phyloP scores from a whole-genome alignment of 37 sponge, comb jelly and placozoan species.

The Axinella damicornis region DNA sequence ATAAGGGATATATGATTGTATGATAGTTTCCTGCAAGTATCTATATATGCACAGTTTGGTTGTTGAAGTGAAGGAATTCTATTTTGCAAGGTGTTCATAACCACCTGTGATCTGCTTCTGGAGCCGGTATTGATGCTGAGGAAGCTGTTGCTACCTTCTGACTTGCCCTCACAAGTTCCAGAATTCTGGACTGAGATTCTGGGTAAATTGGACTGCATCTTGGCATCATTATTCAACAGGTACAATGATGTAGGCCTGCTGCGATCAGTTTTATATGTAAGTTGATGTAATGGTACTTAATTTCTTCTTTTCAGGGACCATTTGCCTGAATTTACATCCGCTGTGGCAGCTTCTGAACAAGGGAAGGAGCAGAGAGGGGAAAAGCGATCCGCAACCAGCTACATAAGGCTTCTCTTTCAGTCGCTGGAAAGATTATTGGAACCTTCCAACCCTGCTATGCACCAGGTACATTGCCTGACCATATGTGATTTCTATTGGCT shows the following conservation, averaged over 20 bases:
- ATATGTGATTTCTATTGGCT: too few species aligned
- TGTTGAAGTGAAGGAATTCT: too few species aligned
- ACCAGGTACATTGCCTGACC: not conserved
- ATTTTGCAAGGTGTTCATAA: conserved; percentile 26
- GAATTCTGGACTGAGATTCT: not conserved
- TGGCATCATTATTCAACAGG: conserved; percentile 23
- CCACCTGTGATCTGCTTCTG: conserved; percentile 44
- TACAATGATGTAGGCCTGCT: not conserved
- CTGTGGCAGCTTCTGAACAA: not conserved
- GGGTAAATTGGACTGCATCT: not conserved
- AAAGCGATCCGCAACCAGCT: conserved; percentile 27
- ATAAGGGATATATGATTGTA: too few species aligned
- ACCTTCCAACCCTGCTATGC: too few species aligned
- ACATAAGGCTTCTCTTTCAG: conserved; percentile 19
- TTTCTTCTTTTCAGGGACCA: conserved; percentile 33
- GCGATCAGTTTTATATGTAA: not conserved
- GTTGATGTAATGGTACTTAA: not conserved
- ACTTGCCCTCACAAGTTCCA: too few species aligned
- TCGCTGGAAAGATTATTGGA: not conserved
- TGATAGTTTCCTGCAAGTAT: too few species aligned
- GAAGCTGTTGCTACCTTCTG: not conserved
- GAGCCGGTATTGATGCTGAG: conserved; percentile 3
- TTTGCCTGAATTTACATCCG: conserved; percentile 36
- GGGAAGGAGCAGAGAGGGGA: not conserved
- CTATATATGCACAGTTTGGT: too few species aligned